A percentile compares a stretch with the other conserved stretches of the same genome.
These are phyloP conservation scores for Gastrophysa polygoni DNA, from an alignment of 2,888 invertebrate genomes.

Conservation along the genomic window DNA sequence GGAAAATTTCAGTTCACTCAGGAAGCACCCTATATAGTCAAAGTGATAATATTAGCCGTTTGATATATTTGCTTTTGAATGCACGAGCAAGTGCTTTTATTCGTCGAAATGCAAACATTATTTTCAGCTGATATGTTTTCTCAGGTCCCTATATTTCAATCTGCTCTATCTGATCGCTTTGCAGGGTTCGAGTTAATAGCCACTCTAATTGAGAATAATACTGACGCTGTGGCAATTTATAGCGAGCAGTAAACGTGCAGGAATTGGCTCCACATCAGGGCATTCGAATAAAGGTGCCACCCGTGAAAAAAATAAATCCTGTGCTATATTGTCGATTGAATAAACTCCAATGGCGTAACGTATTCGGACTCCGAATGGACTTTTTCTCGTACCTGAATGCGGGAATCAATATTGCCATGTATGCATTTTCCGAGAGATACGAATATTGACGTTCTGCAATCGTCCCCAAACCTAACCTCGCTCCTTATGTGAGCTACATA, in stretches of 20 bases:
- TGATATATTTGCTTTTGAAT: no score
- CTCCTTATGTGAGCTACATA: no score
- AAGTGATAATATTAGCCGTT: no score
- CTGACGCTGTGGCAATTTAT: constrained; percentile 38
- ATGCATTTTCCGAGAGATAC: no score
- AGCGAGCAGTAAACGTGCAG: constrained; percentile 21
- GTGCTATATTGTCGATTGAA: neutral
- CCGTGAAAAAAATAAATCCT: constrained; percentile 13
- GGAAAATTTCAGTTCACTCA: no score
- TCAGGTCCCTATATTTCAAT: neutral
- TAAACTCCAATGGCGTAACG: neutral
- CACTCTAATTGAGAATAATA: constrained; percentile 39
- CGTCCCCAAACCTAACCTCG: no score
- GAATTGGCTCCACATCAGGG: constrained; percentile 21
- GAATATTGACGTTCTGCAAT: no score
- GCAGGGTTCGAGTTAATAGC: constrained; percentile 37
- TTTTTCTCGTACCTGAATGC: no score
- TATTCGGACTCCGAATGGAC: neutral
- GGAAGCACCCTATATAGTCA: no score
- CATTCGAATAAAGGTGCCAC: constrained; percentile 18
- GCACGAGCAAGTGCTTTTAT: no score
- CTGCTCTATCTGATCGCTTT: constrained; percentile 28
- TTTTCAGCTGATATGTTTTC: neutral
- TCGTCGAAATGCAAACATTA: neutral
- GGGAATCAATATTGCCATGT: no score